phyloP scores from a whole-genome alignment of 2,888 invertebrate species.

The Thysanoteuthis rhombus region DNA sequence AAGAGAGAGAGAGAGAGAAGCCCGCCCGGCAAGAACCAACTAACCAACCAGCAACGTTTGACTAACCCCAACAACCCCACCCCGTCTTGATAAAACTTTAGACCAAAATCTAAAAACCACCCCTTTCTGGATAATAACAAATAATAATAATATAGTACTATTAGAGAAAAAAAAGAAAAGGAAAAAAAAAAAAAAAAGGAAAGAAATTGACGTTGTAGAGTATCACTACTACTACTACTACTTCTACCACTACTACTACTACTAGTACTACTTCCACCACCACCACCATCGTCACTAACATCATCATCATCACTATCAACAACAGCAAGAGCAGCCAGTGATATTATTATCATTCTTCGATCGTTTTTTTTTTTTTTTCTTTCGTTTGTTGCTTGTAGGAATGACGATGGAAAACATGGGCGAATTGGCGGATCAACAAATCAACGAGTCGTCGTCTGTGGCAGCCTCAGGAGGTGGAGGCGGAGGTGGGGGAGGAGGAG shows the following conservation, averaged over 20 bases:
- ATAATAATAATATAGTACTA: neutral
- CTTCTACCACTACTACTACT: neutral
- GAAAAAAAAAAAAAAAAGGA: neutral
- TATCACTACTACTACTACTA: neutral
- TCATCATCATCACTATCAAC: conserved; percentile 26
- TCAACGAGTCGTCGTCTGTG: conserved; percentile 61
- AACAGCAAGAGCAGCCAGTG: conserved; percentile 24
- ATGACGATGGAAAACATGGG: conserved; percentile 70
- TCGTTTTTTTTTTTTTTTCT: conserved; percentile 43
- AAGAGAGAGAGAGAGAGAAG: neutral
- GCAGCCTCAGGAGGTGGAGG: conserved; percentile 37
- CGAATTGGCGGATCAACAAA: conserved; percentile 67
- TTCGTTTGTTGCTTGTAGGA: conserved; percentile 60
- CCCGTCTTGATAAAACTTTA: neutral
- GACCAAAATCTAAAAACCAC: neutral
- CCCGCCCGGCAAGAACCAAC: conserved; percentile 46
- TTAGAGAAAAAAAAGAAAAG: neutral
- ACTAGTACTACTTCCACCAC: neutral
- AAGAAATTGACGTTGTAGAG: neutral
- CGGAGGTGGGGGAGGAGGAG: conserved; percentile 34
- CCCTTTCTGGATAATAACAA: neutral
- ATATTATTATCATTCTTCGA: conserved; percentile 55
- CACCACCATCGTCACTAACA: neutral
- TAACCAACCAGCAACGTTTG: conserved; percentile 58
- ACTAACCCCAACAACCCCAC: neutral